A percentile compares a stretch with the other conserved stretches of the same genome.
phyloP scores from a whole-genome alignment of 2,888 invertebrate species.

The Agapetus fuscipes region DNA sequence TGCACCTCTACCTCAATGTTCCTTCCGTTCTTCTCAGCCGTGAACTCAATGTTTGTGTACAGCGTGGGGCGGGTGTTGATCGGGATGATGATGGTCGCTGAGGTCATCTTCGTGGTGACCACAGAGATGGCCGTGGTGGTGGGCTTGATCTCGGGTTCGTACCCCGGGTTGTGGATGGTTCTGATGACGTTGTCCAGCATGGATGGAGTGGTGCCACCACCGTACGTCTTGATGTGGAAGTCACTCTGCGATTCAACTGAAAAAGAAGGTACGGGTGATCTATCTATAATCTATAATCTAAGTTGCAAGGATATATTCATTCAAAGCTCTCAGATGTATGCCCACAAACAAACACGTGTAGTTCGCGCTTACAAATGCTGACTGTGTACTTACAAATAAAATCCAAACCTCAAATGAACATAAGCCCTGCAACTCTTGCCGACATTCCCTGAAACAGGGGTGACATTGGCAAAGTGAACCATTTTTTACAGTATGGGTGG shows the following conservation, averaged over 20 bases:
- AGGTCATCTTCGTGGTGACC: slow-evolving; percentile 30
- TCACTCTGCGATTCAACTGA: slow-evolving; percentile 84
- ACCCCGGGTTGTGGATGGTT: slow-evolving; percentile 36
- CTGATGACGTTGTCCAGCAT: slow-evolving; percentile 39
- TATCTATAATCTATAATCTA: too few species aligned
- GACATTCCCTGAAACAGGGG: too few species aligned
- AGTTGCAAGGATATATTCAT: too few species aligned
- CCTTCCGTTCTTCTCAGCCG: slow-evolving; percentile 14
- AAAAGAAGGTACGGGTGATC: too few species aligned
- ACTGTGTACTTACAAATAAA: too few species aligned
- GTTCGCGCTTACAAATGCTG: too few species aligned
- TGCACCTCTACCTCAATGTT: slow-evolving; percentile 20
- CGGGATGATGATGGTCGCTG: slow-evolving; percentile 25
- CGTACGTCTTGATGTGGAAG: slow-evolving; percentile 57
- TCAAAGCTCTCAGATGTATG: too few species aligned
- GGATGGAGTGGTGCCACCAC: slow-evolving; percentile 35
- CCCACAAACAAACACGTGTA: too few species aligned
- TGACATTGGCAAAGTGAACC: too few species aligned
- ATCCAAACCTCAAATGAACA: too few species aligned
- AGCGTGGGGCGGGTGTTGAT: slow-evolving; percentile 22
- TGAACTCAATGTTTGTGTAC: slow-evolving; percentile 19
- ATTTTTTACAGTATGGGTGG: too few species aligned
- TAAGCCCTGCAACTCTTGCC: too few species aligned
- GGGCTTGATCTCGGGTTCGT: slow-evolving; percentile 33
- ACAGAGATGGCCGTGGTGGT: slow-evolving; percentile 31